These are phyloP conservation scores for Drosophila paracracens DNA, from an alignment of 2,888 invertebrate genomes.

Conservation along the genomic window DNA sequence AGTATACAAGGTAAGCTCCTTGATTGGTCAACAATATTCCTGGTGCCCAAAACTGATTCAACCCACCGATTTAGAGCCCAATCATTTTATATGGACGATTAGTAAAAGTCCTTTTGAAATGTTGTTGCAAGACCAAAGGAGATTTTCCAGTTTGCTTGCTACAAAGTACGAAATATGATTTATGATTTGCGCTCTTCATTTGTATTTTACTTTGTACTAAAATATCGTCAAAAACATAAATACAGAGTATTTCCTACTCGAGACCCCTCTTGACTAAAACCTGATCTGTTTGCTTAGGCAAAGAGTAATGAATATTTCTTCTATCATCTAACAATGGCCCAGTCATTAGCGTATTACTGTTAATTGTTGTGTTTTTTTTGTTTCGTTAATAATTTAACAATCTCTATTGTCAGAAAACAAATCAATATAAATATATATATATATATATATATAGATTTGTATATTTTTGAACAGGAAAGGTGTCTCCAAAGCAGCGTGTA, in stretches of 20 bases:
- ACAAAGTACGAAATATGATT: not conserved
- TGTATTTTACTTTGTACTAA: too few species aligned
- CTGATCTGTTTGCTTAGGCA: not conserved
- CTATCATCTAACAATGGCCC: conserved; percentile 14
- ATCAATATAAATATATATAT: not conserved
- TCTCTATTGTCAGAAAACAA: not conserved
- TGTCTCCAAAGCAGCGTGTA: not conserved
- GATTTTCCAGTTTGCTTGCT: not conserved
- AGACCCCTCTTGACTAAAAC: not conserved
- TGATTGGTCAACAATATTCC: not conserved
- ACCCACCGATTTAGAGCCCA: not conserved
- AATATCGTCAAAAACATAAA: too few species aligned
- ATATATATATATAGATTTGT: not conserved
- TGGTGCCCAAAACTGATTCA: not conserved
- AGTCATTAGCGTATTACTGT: conserved; percentile 46
- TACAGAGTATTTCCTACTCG: not conserved
- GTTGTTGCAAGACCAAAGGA: too few species aligned
- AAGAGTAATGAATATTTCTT: not conserved
- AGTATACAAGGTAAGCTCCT: not conserved
- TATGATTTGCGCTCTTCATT: not conserved
- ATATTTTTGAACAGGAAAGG: not conserved
- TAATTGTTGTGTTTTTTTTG: conserved; percentile 39
- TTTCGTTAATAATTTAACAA: not conserved
- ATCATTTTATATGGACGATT: not conserved
- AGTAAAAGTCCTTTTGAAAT: not conserved